A percentile compares a stretch with the other conserved stretches of the same genome.
Evolutionary conservation across 92 coral and sea anemone genomes (phyloP).

Genomic region (Parazoanthus swiftii): DNA sequence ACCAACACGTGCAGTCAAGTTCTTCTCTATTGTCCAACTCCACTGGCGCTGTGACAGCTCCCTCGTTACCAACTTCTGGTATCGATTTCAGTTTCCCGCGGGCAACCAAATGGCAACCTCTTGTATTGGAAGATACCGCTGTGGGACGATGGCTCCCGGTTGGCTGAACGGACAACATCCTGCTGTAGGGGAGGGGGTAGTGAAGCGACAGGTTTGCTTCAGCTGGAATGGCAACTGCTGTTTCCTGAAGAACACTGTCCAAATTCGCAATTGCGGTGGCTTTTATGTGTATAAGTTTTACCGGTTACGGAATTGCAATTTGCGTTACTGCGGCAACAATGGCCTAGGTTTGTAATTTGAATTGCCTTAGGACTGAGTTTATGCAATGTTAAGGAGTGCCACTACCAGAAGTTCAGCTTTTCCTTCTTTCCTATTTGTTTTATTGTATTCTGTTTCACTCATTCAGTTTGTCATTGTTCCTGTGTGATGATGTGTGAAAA

Average conservation of each 20-base stretch:
- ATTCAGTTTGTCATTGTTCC: too few relatives aligned
- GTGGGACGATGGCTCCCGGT: not conserved
- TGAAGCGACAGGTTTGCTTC: slow-evolving; percentile 11
- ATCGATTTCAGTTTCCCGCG: slow-evolving; percentile 7
- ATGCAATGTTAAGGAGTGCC: too few relatives aligned
- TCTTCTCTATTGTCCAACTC: not conserved
- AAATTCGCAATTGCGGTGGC: slow-evolving; percentile 6
- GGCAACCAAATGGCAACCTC: not conserved
- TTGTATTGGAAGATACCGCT: not conserved
- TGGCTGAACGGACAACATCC: slow-evolving; percentile 12
- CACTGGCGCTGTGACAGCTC: not conserved
- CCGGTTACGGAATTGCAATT: not conserved
- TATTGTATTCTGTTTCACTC: too few relatives aligned
- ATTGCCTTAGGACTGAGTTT: too few relatives aligned
- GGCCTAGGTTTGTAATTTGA: not conserved
- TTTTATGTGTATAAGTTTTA: slow-evolving; percentile 11
- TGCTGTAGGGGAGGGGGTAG: not conserved
- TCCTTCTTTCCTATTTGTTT: too few relatives aligned
- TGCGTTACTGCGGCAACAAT: slow-evolving; percentile 4
- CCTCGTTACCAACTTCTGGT: not conserved
- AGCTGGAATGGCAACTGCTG: not conserved
- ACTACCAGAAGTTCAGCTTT: too few relatives aligned
- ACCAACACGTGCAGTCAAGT: slow-evolving; percentile 14
- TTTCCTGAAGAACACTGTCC: not conserved
- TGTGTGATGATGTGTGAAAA: too few relatives aligned